phyloP scores from a whole-genome alignment of 2,888 invertebrate species.

The Malachius bipustulatus region DNA sequence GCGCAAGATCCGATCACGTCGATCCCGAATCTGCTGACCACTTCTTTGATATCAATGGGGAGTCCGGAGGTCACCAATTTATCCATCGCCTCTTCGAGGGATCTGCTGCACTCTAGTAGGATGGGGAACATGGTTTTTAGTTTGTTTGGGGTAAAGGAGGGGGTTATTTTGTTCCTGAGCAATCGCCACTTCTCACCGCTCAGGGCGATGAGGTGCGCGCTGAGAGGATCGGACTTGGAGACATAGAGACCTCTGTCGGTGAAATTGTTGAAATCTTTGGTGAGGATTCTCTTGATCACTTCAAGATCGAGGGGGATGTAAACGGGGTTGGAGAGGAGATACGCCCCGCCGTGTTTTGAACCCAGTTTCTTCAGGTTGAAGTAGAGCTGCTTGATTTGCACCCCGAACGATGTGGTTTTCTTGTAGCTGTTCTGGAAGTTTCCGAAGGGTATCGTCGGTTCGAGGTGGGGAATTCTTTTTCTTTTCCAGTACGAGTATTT shows the following conservation, averaged over 20 bases:
- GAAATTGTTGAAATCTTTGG: background rate
- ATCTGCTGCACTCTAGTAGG: background rate
- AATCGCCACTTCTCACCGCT: background rate
- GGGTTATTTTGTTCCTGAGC: background rate
- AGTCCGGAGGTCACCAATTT: background rate
- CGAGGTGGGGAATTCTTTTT: background rate
- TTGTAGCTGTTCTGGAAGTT: background rate
- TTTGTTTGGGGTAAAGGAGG: background rate
- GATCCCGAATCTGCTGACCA: background rate
- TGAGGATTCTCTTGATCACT: background rate
- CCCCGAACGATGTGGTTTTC: background rate
- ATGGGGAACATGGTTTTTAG: background rate
- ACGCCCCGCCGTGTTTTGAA: background rate
- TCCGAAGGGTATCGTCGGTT: background rate
- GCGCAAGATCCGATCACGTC: constrained; percentile 1
- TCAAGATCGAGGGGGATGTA: background rate
- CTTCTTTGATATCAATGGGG: background rate
- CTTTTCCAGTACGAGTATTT: background rate
- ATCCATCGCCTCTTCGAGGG: background rate
- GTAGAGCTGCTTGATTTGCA: background rate
- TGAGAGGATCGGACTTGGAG: background rate
- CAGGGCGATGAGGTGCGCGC: background rate
- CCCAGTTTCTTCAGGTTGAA: background rate
- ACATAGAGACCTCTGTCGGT: background rate
- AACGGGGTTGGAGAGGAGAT: background rate